These are phyloP conservation scores for Caenorhabditis panamensis DNA, from an alignment of 2,888 invertebrate species.

Conservation along the genomic window DNA sequence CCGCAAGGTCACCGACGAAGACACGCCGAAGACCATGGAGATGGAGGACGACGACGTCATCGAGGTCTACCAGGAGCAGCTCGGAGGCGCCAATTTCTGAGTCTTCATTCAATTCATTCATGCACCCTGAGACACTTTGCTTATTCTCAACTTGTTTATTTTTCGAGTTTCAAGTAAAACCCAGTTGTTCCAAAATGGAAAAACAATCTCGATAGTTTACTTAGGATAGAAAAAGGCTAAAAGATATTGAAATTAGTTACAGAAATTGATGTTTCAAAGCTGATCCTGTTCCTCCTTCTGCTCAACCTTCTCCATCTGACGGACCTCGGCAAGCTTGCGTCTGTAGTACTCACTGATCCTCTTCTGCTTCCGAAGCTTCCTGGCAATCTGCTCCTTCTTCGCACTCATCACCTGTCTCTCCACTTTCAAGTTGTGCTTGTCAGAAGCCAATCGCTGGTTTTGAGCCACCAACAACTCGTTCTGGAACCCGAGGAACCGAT, in stretches of 20 bases:
- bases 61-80: slow-evolving; percentile 82
- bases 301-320: not conserved
- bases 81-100: slow-evolving; percentile 64
- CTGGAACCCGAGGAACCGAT: slow-evolving; percentile 27
- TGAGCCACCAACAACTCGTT: slow-evolving; percentile 30
- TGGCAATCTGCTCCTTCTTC: slow-evolving; percentile 24
- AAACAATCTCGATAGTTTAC: no score
- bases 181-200: no score
- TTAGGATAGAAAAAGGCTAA: no score
- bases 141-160: no score
- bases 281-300: not conserved
- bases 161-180: no score
- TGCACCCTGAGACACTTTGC: no score
- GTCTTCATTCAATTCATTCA: no score
- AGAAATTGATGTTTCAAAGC: not conserved
- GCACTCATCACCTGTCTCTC: slow-evolving; percentile 13
- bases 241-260: no score
- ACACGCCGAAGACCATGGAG: slow-evolving; percentile 86
- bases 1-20: slow-evolving; percentile 86
- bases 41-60: slow-evolving; percentile 88
- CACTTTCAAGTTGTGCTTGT: slow-evolving; percentile 16
- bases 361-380: slow-evolving; percentile 32
- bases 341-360: slow-evolving; percentile 44
- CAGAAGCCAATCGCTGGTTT: slow-evolving; percentile 20
- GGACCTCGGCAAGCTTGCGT: slow-evolving; percentile 15